phyloP scores from a whole-genome alignment of 2,113 vertebrate species.

The Otocyon megalotis region DNA sequence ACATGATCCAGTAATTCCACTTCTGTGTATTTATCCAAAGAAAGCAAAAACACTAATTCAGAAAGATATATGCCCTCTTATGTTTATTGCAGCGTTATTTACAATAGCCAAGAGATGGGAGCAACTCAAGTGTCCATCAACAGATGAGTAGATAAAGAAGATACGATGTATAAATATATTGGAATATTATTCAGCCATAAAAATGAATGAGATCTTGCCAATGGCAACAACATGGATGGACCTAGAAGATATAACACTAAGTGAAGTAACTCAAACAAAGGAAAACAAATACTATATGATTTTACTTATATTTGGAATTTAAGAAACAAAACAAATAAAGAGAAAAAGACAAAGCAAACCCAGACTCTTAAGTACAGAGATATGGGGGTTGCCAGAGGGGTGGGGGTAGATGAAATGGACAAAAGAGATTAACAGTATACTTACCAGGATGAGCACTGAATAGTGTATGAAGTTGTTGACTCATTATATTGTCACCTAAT shows the following conservation, averaged over 20 bases:
- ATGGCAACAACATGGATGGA: not conserved
- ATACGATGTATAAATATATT: not conserved
- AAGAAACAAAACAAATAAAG: not conserved
- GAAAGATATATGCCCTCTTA: not conserved
- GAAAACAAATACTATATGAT: not conserved
- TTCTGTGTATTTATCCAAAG: not conserved
- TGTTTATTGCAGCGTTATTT: not conserved
- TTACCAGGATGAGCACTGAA: not conserved
- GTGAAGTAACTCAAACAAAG: not conserved
- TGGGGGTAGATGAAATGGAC: not conserved
- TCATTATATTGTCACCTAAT: not conserved
- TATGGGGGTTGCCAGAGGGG: not conserved
- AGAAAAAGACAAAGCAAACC: not conserved
- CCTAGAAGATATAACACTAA: not conserved
- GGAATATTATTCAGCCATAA: not conserved
- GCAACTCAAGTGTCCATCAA: not conserved
- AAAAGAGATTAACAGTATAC: not conserved
- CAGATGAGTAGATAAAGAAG: not conserved
- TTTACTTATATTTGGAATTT: not conserved
- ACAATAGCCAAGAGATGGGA: not conserved
- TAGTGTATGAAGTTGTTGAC: not conserved
- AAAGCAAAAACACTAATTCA: not conserved
- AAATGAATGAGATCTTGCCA: not conserved
- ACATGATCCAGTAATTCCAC: not conserved
- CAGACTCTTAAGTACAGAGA: not conserved